phyloP scores from a whole-genome alignment of 2,113 vertebrate genomes.

The Diadophis punctatus region DNA sequence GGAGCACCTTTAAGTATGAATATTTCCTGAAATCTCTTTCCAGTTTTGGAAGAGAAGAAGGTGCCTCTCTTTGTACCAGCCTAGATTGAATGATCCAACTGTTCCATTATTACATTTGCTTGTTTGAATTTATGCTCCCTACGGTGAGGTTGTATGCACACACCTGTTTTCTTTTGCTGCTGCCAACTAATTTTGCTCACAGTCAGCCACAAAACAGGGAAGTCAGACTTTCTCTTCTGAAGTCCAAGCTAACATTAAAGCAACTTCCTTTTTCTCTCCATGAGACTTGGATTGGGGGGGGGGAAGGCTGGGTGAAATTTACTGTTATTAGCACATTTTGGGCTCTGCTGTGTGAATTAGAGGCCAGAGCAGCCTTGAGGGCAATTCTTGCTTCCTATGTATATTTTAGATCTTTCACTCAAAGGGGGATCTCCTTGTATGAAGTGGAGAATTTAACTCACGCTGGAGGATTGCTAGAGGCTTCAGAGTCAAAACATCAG shows the following conservation, averaged over 20 bases:
- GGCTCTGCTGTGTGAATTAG: conserved; percentile 1
- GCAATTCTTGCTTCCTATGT: conserved; percentile 7
- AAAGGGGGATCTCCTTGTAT: conserved; percentile 7
- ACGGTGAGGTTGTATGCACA: background rate
- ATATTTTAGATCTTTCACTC: conserved; percentile 20
- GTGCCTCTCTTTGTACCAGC: background rate
- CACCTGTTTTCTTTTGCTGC: background rate
- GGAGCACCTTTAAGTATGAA: background rate
- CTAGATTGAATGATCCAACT: background rate
- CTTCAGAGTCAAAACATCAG: conserved; percentile 21
- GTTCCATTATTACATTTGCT: background rate
- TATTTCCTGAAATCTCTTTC: background rate
- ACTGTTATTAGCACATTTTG: conserved; percentile 10
- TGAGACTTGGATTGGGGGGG: background rate
- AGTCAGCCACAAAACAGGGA: background rate
- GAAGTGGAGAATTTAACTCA: conserved; percentile 22
- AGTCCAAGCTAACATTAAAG: background rate
- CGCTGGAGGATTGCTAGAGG: conserved; percentile 19
- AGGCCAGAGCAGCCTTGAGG: conserved; percentile 2
- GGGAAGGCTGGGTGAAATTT: background rate
- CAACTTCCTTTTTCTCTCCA: background rate
- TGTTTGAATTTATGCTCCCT: background rate
- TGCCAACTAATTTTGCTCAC: background rate
- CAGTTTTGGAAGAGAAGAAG: background rate
- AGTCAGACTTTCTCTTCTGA: background rate